These are phyloP conservation scores for Pluvialis apricaria DNA, from an alignment of 2,113 vertebrate species.

Conservation along the genomic window DNA sequence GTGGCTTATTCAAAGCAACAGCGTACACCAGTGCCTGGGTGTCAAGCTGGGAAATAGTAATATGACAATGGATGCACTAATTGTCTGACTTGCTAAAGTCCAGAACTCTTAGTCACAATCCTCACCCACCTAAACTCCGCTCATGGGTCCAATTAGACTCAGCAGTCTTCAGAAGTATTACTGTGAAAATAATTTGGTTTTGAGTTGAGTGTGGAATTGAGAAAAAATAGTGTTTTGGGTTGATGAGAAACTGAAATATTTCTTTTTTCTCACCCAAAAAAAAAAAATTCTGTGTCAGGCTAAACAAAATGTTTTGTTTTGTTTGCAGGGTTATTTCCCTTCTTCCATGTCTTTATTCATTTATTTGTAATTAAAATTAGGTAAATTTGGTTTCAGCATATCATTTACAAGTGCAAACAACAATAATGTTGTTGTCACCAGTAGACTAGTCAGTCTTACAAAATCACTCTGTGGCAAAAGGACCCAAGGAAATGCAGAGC, in stretches of 20 bases:
- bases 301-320: conserved; percentile 37
- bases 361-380: conserved; percentile 28
- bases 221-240: background rate
- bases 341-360: background rate
- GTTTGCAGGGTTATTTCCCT: background rate
- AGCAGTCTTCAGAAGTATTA: background rate
- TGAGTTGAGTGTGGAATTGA: background rate
- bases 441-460: background rate
- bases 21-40: background rate
- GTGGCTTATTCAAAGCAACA: background rate
- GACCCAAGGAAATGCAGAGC: background rate
- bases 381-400: conserved; percentile 13
- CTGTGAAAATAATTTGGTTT: background rate
- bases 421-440: background rate
- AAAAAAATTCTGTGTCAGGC: background rate
- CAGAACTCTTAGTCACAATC: background rate
- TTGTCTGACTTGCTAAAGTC: background rate
- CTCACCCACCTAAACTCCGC: background rate
- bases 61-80: background rate
- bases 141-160: background rate
- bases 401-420: background rate
- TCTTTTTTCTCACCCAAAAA: background rate
- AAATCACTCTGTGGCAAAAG: background rate
- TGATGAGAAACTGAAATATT: conserved; percentile 9
- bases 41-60: background rate